Evolutionary conservation across 2,797 vertebrate species (phyloP).

Genomic region (Brotula barbata): DNA sequence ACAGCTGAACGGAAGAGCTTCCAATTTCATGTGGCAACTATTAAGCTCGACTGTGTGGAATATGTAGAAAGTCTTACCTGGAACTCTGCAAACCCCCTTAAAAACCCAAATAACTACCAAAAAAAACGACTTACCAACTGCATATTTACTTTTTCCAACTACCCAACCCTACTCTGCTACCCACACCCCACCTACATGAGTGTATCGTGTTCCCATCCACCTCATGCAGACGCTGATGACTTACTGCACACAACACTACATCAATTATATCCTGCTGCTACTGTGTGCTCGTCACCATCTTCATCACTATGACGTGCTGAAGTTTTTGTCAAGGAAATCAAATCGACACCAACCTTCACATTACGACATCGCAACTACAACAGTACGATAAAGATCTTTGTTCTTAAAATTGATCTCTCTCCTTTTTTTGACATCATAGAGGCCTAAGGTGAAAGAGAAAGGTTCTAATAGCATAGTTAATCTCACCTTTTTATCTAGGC

Average conservation of each 20-base stretch:
- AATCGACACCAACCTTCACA: slow-evolving; percentile 2
- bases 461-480: slow-evolving; percentile 55
- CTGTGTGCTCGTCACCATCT: not conserved
- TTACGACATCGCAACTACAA: not conserved
- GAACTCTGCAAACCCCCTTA: slow-evolving; percentile 13
- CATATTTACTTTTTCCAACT: not conserved
- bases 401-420: slow-evolving; percentile 26
- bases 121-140: not conserved
- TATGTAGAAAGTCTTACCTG: not conserved
- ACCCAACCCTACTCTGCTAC: not conserved
- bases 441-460: slow-evolving; percentile 81
- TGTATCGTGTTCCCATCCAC: not conserved
- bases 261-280: not conserved
- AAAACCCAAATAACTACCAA: slow-evolving; percentile 6
- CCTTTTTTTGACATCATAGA: slow-evolving; percentile 65
- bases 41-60: not conserved
- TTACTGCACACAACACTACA: not conserved
- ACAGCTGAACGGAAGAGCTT: not conserved
- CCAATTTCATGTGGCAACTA: no score
- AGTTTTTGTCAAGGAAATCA: no score
- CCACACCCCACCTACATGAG: not conserved
- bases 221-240: not conserved
- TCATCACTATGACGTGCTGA: not conserved
- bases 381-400: slow-evolving; percentile 21
- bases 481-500: slow-evolving; percentile 29